phyloP scores from a whole-genome alignment of 2,113 vertebrate genomes.

The Neogobius melanostomus region DNA sequence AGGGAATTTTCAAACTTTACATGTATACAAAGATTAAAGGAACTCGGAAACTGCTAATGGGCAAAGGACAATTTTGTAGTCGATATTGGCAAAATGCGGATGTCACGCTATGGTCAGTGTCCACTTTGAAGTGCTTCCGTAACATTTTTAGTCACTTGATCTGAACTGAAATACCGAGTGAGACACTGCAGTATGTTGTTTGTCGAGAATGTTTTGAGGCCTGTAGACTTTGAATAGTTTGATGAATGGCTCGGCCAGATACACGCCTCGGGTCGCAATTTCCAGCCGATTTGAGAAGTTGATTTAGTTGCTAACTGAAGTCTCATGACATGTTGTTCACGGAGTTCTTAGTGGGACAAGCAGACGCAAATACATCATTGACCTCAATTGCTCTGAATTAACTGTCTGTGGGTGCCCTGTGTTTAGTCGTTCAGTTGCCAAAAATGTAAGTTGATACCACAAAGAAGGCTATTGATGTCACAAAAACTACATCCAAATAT shows the following conservation, averaged over 20 bases:
- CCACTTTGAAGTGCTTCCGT: neutral
- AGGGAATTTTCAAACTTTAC: constrained; percentile 2
- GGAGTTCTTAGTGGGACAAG: neutral
- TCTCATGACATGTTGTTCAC: neutral
- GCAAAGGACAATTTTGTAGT: neutral
- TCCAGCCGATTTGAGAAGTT: neutral
- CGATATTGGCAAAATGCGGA: neutral
- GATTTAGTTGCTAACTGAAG: constrained; percentile 1
- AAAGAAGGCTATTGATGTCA: neutral
- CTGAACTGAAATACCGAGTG: neutral
- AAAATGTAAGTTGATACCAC: neutral
- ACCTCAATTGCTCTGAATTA: neutral
- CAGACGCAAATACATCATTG: neutral
- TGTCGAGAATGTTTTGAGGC: neutral
- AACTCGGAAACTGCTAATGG: neutral
- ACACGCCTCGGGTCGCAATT: neutral
- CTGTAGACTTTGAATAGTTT: neutral
- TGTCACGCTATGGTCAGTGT: neutral
- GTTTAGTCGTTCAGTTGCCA: neutral
- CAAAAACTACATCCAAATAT: neutral
- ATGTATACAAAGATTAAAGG: neutral
- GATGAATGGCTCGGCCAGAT: neutral
- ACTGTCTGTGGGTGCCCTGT: neutral
- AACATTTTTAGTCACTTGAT: neutral
- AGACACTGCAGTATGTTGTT: neutral